Base-by-base conservation (phyloP, 2,888 invertebrate genomes). In the Trissolcus brochymenae region DNA sequence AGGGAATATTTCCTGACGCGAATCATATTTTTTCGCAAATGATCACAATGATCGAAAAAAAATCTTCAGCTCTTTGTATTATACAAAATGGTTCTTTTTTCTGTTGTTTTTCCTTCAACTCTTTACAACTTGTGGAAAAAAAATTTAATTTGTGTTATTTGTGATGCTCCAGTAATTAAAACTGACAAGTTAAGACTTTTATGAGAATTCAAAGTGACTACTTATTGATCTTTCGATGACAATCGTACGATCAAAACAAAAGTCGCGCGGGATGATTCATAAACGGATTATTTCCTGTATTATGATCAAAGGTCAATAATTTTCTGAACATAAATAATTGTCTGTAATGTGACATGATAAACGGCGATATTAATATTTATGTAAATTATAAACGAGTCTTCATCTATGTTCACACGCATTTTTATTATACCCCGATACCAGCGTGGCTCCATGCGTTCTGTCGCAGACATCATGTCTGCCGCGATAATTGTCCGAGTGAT, bases 1-100 rank as follows among this genome's bases (percentile, higher is more conserved):
- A 49, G 54, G 53, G 55, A 74, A 74, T 74, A 56, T 78, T 78
- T 71, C 74, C 78, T 70, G 73, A 55, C 59, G 68, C 50, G 59
- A 64, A 73, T 50, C 60, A 78, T 78, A 74, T 74, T 61, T 25
- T 35, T 43, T 71, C 66, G 74, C 71, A 71, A 78, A 71, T 61
- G 71, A 55, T 61, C 41, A 25, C 41, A 64, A 55, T 73, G 60
- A 68, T 49, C 46, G 50, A 68, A 50, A 35, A 35, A 35, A 35
- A 35, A 35, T 35, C 4, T 3, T 11, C 9, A 11, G 35, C 6
- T 35, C 11, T 35, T 35, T 35, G 35, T 9, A 35, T 35, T 35
- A 35, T 35, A 35, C 35, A 35, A 35, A 35, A 35, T 11, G 9
- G 35, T 11, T 29, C 29, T 29, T 35, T 35, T 2, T 7, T 9